Conservation (phyloP, 2,113 vertebrate genomes). For the Osmerus mordax region DNA sequence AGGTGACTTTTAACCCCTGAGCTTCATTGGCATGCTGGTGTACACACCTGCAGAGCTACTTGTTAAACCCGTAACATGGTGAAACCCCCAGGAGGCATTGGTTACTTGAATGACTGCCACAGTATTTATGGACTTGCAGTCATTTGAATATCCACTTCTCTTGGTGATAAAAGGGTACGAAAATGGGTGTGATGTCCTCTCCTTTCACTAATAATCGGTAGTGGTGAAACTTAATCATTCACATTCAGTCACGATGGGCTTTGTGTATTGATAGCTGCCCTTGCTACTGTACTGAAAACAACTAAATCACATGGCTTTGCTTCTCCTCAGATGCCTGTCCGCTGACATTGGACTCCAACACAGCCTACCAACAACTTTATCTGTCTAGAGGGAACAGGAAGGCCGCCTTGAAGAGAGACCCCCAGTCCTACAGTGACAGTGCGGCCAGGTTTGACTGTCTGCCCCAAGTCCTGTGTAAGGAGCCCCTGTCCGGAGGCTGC, state of each 20-base stretch:
- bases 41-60: slow-evolving; percentile 26
- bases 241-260: no score
- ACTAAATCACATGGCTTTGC: neutral
- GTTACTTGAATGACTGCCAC: neutral
- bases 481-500: slow-evolving; percentile 72
- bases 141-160: neutral
- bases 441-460: slow-evolving; percentile 71
- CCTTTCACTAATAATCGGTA: no score
- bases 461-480: slow-evolving; percentile 75
- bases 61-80: neutral
- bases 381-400: slow-evolving; percentile 74
- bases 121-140: neutral
- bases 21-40: slow-evolving; percentile 37
- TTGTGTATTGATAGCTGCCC: no score
- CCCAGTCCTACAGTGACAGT: slow-evolving; percentile 66
- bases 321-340: slow-evolving; percentile 64
- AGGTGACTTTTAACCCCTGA: slow-evolving; percentile 60
- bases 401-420: slow-evolving; percentile 70
- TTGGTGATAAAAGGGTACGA: neutral
- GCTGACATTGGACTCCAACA: slow-evolving; percentile 73
- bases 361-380: slow-evolving; percentile 74
- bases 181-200: neutral
- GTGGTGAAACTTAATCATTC: no score
- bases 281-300: no score
- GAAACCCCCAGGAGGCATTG: neutral